Evolutionary conservation across 2,888 invertebrate genomes (phyloP), one percentile per base, ranked within the genome.

Genomic region (Archips xylosteana): DNA sequence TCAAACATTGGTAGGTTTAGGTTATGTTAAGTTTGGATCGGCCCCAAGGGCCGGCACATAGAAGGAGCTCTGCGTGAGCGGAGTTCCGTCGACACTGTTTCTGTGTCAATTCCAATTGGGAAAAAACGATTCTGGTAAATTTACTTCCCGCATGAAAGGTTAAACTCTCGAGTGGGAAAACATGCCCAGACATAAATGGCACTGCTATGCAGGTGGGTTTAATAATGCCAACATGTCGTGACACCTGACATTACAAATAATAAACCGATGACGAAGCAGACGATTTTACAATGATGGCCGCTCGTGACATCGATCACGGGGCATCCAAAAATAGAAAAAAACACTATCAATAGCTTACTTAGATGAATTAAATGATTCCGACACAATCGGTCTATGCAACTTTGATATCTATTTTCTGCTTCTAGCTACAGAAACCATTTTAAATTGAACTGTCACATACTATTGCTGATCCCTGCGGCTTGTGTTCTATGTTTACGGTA

Each of bases 321-420:
- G 59, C 59, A 51, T 60, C 72, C 54, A 61, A 34, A 54, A 74
- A 74, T 74, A 74, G 74, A 75, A 74, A 15, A 64, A 68, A 73
- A 65, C 32, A 12, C 77, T 76, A 77, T 73, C 68, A 75, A 78
- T 77, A 78, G 75, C 61, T 61, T 72, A 75, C 75, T 74, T 72
- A 76, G 76, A 78, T 76, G 74, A 77, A 79, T 78, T 78, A 76
- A 77, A 76, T 67, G 66, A 74, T 75, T 12, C 72, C 70, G 59
- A 75, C 71, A 76, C 76, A 77, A 78, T 75, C 71, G 69, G 74
- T 70, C 32, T 64, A 70, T 66, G 70, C 71, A 69, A 32, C 36
- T 65, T 69, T 71, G 75, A 71, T 70, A 51, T 76, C 75, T 77
- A 78, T 78, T 79, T 77, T 78, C 67, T 75, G 70, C 49, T 70